These are phyloP conservation scores for Plusia festucae DNA, from an alignment of 2,888 invertebrate species.

Conservation along the genomic window DNA sequence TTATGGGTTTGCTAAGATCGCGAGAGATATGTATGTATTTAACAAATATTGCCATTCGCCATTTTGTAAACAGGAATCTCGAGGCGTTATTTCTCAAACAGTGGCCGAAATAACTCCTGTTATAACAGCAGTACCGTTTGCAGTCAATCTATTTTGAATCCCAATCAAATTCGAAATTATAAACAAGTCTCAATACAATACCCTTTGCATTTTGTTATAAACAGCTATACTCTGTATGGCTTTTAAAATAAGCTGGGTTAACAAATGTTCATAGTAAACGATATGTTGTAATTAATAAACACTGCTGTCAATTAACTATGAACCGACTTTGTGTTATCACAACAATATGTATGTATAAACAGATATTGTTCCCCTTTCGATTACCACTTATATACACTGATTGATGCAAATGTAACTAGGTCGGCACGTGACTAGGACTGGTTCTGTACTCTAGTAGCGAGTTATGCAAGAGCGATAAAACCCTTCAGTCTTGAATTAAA, in stretches of 20 bases:
- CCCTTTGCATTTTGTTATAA: neutral
- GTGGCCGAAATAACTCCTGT: conserved; percentile 58
- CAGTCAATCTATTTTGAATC: conserved; percentile 31
- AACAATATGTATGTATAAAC: conserved; percentile 48
- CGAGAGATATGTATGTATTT: conserved; percentile 27
- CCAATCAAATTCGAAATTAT: conserved; percentile 8
- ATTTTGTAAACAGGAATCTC: conserved; percentile 47
- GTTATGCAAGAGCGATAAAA: neutral
- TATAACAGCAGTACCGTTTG: conserved; percentile 37
- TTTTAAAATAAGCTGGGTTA: neutral
- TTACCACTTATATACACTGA: conserved; percentile 43
- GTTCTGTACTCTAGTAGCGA: neutral
- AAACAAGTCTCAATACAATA: conserved; percentile 1
- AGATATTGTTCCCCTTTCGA: conserved; percentile 58
- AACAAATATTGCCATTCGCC: conserved; percentile 48
- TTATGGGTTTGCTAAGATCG: conserved; percentile 23
- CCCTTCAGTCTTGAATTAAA: neutral
- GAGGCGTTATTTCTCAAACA: conserved; percentile 58
- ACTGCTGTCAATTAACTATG: conserved; percentile 38
- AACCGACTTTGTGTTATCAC: conserved; percentile 55
- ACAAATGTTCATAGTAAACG: neutral
- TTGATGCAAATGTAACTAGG: conserved; percentile 29
- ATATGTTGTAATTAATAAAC: conserved; percentile 19
- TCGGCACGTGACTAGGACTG: conserved; percentile 12
- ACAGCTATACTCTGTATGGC: neutral